Evolutionary conservation across 2,888 invertebrate species (phyloP), one percentile per base, ranked within the genome.

Genomic region (Tipula lateralis): DNA sequence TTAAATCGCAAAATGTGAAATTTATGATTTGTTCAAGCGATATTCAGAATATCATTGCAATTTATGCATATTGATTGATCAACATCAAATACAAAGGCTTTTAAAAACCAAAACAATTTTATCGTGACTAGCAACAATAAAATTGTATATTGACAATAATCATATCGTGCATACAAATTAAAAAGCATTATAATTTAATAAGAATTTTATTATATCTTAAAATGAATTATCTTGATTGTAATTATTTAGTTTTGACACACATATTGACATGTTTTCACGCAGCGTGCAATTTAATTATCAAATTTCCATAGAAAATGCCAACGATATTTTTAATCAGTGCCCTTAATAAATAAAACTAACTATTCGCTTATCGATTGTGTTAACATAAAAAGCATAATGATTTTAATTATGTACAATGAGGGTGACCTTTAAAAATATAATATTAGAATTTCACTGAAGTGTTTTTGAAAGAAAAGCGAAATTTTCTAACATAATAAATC

Each of bases 351-450:
- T 50, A 50, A n/a, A n/a, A n/a, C n/a, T n/a, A n/a, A n/a, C 16
- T 50, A 50, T 50, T 50, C 16, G 24, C 66, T 66, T 24, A 66
- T 66, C 66, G 6, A 66, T 66, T 66, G 66, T 66, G 4, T 9
- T 66, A 66, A 66, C 66, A 24, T 66, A 66, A 24, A 44, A 16
- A 6, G 44, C 7, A 24, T 12, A 19, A 24, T 66, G 24, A 66
- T 66, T 66, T 44, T 66, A 66, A 66, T 66, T 66, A 44, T 66
- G 66, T 66, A 24, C 66, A 66, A 66, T 66, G 66, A 66, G 66
- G 66, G 19, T 66, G 66, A 66, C 66, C 66, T 66, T 66, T 66
- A 66, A 66, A 66, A 66, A 66, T 44, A n/a, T 2, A 24, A 66
- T 24, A 24, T 66, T 66, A 66, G 66, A 66, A 66, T 66, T 66